These are phyloP conservation scores for Pitangus sulphuratus DNA, from an alignment of 2,797 vertebrate species.

Conservation along the genomic window DNA sequence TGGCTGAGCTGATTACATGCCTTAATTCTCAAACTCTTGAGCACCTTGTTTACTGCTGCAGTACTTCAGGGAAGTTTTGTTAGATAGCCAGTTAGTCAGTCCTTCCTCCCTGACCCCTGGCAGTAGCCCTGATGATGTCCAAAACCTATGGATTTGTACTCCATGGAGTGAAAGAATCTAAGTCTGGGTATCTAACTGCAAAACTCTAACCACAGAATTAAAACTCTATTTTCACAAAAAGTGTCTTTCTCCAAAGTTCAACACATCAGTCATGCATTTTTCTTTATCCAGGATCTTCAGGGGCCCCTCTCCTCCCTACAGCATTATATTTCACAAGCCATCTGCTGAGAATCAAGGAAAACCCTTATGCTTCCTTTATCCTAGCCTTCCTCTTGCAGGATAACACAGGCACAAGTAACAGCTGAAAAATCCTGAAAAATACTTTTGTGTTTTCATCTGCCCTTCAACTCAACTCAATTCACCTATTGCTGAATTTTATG, in stretches of 20 bases:
- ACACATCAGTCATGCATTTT: not conserved
- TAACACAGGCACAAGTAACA: not conserved
- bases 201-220: not conserved
- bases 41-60: not conserved
- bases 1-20: not conserved
- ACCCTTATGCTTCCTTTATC: not conserved
- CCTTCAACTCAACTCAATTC: not conserved
- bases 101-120: not conserved
- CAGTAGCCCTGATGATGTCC: not conserved
- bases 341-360: constrained; percentile 11
- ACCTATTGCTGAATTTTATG: not conserved
- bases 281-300: not conserved
- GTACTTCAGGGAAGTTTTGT: not conserved
- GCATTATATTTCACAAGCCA: constrained; percentile 39
- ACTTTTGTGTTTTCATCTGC: not conserved
- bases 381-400: not conserved
- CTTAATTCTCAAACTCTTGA: not conserved
- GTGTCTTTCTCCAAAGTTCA: not conserved
- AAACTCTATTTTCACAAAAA: not conserved
- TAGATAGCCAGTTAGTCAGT: not conserved
- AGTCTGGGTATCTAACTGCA: not conserved
- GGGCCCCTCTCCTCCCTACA: not conserved
- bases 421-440: not conserved
- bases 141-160: not conserved
- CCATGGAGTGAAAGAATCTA: not conserved